A percentile compares a stretch with the other conserved stretches of the same genome.
phyloP scores from a whole-genome alignment of 2,797 vertebrate genomes.

The Gymnopithys bicolor region DNA sequence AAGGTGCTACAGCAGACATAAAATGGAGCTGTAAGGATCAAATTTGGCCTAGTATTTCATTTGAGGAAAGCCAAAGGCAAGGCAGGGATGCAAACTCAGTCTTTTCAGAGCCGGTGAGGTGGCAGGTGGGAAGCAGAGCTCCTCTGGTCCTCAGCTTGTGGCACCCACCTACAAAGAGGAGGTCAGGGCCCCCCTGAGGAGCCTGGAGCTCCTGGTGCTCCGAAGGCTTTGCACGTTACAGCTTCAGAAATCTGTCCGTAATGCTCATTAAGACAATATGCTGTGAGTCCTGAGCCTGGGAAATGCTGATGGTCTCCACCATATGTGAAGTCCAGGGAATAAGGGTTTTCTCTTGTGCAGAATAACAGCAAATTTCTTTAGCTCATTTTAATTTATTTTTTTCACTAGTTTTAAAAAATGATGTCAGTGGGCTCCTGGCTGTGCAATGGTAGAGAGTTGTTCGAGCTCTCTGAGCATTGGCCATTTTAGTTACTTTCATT shows the following conservation, averaged over 20 bases:
- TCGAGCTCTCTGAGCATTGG: background rate
- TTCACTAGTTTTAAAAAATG: background rate
- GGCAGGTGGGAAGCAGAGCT: background rate
- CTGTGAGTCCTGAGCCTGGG: background rate
- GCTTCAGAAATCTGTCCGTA: conserved; percentile 25
- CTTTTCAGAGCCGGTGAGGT: background rate
- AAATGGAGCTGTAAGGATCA: background rate
- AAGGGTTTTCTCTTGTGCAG: background rate
- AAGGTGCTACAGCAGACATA: accelerated
- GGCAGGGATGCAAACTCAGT: background rate
- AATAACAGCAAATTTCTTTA: conserved; percentile 32
- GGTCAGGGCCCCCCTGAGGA: background rate
- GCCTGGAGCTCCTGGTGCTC: background rate
- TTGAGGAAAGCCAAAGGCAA: background rate
- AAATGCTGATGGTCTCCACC: background rate
- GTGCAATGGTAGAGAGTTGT: background rate
- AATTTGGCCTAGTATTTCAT: background rate
- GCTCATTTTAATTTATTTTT: background rate
- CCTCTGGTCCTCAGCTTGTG: background rate
- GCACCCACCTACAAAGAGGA: accelerated
- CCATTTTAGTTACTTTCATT: background rate
- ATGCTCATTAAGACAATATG: conserved; percentile 25
- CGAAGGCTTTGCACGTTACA: background rate
- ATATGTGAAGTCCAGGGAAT: background rate
- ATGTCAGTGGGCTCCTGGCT: background rate